Conservation (phyloP, 2,888 invertebrate species). For the Harpalus rufipes region DNA sequence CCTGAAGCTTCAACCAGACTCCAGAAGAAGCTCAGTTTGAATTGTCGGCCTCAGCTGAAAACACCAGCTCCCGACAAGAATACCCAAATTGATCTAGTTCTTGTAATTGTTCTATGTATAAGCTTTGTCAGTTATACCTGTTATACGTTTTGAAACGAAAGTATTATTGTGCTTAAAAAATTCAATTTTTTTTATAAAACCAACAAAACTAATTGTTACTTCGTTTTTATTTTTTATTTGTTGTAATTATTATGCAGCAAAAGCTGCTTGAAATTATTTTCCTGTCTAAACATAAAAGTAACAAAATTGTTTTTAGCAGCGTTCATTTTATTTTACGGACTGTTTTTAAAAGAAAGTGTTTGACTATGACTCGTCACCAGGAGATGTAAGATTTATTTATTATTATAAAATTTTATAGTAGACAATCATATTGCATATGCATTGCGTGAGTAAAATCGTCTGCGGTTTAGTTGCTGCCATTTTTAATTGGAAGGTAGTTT, state of each 20-base stretch:
- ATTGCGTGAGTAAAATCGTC: slow-evolving; percentile 3
- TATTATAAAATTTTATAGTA: slow-evolving; percentile 38
- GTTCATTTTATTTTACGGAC: slow-evolving; percentile 40
- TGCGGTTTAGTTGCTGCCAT: slow-evolving; percentile 7
- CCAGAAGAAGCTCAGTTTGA: slow-evolving; percentile 26
- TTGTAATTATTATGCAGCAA: slow-evolving; percentile 56
- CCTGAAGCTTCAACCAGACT: neutral
- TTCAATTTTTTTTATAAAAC: neutral
- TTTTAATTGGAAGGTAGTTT: slow-evolving; percentile 27
- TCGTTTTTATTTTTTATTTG: slow-evolving; percentile 8
- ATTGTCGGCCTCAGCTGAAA: neutral
- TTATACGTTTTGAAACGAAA: slow-evolving; percentile 3
- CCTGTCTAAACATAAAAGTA: slow-evolving; percentile 37
- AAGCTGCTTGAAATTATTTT: slow-evolving; percentile 51
- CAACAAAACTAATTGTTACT: neutral
- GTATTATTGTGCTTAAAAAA: slow-evolving; percentile 10
- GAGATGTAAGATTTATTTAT: slow-evolving; percentile 43
- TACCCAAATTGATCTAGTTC: neutral
- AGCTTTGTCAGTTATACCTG: neutral
- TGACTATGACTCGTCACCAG: slow-evolving; percentile 22
- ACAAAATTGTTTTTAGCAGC: slow-evolving; percentile 15
- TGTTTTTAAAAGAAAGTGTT: slow-evolving; percentile 51
- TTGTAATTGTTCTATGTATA: no score
- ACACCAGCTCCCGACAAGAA: slow-evolving; percentile 4
- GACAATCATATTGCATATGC: slow-evolving; percentile 5